Conservation (phyloP, 2,113 vertebrate species). For the Syrmaticus mikado region DNA sequence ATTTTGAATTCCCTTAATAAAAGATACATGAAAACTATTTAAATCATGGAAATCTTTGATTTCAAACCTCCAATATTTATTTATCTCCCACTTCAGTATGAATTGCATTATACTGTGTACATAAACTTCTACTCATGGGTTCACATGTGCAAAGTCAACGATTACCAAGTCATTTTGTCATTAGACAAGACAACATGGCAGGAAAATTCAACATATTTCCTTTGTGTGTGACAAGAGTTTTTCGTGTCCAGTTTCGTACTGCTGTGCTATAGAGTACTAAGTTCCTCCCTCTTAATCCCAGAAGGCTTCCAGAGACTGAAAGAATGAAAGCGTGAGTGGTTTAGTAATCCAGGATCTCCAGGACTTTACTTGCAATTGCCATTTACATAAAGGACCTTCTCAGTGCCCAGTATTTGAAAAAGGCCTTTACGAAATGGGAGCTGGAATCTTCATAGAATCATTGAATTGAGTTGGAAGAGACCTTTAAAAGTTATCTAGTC, state of each 20-base stretch:
- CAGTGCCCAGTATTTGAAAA: not conserved
- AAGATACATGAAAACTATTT: not conserved
- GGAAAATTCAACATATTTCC: not conserved
- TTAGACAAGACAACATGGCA: not conserved
- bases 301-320: not conserved
- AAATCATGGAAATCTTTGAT: not conserved
- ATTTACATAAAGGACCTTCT: not conserved
- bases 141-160: accelerated
- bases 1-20: not conserved
- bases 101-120: accelerated
- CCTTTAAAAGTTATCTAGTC: no score
- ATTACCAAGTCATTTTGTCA: not conserved
- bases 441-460: not conserved
- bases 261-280: not conserved
- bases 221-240: not conserved
- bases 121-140: not conserved
- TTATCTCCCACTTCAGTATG: not conserved
- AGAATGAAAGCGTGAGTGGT: not conserved
- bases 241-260: not conserved
- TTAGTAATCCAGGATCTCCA: not conserved
- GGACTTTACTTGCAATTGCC: not conserved
- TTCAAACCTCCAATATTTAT: not conserved
- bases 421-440: not conserved
- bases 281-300: not conserved
- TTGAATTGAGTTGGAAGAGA: no score